A percentile compares a stretch with the other conserved stretches of the same genome.
These are phyloP conservation scores for Mycogona germanica DNA, from an alignment of 2,888 invertebrate genomes.

Conservation along the genomic window DNA sequence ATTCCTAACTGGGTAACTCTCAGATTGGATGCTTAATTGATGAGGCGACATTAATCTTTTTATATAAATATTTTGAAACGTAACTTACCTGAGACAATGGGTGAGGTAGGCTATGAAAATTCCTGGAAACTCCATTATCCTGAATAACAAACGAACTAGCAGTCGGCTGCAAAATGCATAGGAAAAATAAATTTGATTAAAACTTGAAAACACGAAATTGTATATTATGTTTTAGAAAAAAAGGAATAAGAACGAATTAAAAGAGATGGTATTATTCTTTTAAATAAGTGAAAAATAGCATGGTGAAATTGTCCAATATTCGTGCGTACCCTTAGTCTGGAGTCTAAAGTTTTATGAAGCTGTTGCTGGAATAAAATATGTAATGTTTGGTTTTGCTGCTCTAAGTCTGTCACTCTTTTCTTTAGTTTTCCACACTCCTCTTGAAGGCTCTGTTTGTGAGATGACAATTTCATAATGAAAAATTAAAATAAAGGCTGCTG, in stretches of 20 bases:
- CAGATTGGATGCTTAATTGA: no score
- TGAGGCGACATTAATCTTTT: no score
- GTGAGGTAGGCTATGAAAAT: slow-evolving; percentile 4
- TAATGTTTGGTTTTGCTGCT: slow-evolving; percentile 61
- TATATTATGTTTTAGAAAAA: neutral
- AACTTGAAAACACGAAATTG: neutral
- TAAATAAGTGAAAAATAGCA: no score
- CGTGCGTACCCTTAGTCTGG: slow-evolving; percentile 3
- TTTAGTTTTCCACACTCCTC: slow-evolving; percentile 64
- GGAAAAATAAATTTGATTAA: neutral
- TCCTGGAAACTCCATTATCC: neutral
- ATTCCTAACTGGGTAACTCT: no score
- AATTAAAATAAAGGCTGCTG: no score
- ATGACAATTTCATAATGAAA: no score
- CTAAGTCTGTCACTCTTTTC: slow-evolving; percentile 59
- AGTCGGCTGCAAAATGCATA: neutral
- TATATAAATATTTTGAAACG: no score
- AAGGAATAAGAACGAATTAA: slow-evolving; percentile 2
- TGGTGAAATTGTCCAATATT: no score
- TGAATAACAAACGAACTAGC: slow-evolving; percentile 1
- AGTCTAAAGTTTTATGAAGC: slow-evolving; percentile 11
- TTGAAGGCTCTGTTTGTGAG: slow-evolving; percentile 49
- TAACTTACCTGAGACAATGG: neutral
- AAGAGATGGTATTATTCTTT: no score
- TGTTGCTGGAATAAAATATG: slow-evolving; percentile 42